Evolutionary conservation across 2,797 vertebrate genomes (phyloP).

Genomic region (Urophycis tenuis): DNA sequence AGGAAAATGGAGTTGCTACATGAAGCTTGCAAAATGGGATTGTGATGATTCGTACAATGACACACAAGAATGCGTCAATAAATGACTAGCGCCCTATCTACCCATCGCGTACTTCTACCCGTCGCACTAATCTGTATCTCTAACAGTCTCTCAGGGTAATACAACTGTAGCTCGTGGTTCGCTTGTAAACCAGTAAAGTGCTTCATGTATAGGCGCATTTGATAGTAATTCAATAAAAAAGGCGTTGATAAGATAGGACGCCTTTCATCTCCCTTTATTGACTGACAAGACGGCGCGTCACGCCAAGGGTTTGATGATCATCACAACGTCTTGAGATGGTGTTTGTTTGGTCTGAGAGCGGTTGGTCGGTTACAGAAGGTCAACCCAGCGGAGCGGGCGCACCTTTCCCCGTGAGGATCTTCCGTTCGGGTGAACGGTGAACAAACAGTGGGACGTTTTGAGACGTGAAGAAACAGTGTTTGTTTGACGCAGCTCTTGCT

Average conservation of each 20-base stretch:
- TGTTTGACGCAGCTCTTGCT: constrained; percentile 63
- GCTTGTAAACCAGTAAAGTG: background rate
- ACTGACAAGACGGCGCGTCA: background rate
- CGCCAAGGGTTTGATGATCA: background rate
- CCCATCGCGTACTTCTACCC: background rate
- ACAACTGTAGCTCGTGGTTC: background rate
- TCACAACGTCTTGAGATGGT: background rate
- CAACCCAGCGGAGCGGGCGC: no score
- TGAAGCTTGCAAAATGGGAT: no score
- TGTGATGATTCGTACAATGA: no score
- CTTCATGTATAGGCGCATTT: no score
- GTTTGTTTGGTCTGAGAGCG: background rate
- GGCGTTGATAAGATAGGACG: background rate
- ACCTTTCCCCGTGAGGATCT: no score
- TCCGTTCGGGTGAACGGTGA: background rate
- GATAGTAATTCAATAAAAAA: background rate
- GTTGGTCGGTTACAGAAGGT: background rate
- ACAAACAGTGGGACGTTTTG: constrained; percentile 33
- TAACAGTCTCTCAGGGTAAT: background rate
- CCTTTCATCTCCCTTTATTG: background rate
- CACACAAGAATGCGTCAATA: no score
- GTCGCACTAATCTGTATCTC: background rate
- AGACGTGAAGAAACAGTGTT: constrained; percentile 65
- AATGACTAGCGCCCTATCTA: no score
- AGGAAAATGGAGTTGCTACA: no score